These are phyloP conservation scores for Orius laevigatus DNA, from an alignment of 1,140 invertebrate species.

Conservation along the genomic window DNA sequence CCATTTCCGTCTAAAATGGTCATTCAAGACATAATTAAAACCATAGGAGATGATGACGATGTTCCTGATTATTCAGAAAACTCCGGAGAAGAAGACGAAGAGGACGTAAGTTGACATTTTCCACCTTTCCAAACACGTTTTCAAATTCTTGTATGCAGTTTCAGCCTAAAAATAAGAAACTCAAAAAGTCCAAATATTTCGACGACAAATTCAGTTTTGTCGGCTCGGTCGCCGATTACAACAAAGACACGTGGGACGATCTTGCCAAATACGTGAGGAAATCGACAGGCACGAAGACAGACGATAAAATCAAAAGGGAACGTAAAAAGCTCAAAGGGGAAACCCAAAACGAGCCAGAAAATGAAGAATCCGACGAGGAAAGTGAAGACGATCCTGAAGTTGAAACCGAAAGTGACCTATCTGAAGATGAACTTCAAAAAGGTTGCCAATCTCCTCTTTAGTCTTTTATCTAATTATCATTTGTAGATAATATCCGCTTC, in stretches of 20 bases:
- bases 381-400: conserved; percentile 10
- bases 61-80: conserved; percentile 60
- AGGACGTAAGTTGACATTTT: conserved; percentile 41
- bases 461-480: neutral
- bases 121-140: neutral
- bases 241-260: conserved; percentile 71
- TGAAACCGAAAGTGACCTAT: conserved; percentile 13
- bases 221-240: conserved; percentile 52
- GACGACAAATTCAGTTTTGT: conserved; percentile 59
- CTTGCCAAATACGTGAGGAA: conserved; percentile 64
- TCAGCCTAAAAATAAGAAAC: conserved; percentile 58
- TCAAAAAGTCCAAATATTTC: conserved; percentile 52
- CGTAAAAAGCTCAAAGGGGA: conserved; percentile 29
- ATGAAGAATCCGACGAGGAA: neutral
- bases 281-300: conserved; percentile 60
- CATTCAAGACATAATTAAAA: conserved; percentile 35
- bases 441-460: conserved; percentile 12
- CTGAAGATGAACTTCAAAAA: conserved; percentile 18
- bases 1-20: neutral
- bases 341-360: neutral
- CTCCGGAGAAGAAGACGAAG: conserved; percentile 51
- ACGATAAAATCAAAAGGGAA: conserved; percentile 65
- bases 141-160: conserved; percentile 35
- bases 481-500: conserved; percentile 29
- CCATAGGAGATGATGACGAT: conserved; percentile 62